Conservation (phyloP, 1,140 invertebrate genomes). For the Oscheius sp. region DNA sequence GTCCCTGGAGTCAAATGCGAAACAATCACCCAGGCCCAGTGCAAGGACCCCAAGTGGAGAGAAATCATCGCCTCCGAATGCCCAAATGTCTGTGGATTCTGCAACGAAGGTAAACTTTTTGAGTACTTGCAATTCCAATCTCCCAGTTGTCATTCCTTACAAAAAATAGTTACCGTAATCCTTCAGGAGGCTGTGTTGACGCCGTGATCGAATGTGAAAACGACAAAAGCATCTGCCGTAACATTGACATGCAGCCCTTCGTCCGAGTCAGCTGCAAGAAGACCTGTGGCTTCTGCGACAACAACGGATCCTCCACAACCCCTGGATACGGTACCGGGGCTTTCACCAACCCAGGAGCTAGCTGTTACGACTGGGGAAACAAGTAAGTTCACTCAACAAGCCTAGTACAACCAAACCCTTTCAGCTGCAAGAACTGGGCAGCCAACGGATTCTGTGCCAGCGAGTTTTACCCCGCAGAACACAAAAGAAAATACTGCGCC, state of each 20-base stretch:
- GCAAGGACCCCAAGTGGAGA: not conserved
- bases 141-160: too few relatives aligned
- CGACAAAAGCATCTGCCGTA: slow-evolving; percentile 9
- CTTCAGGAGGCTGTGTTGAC: slow-evolving; percentile 27
- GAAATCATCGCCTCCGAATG: slow-evolving; percentile 9
- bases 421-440: not conserved
- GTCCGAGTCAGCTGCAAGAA: slow-evolving; percentile 16
- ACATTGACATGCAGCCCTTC: slow-evolving; percentile 11
- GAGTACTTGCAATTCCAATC: too few relatives aligned
- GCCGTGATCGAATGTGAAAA: slow-evolving; percentile 7
- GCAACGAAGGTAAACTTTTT: too few relatives aligned
- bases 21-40: slow-evolving; percentile 9
- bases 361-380: not conserved
- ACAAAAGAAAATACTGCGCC: not conserved
- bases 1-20: slow-evolving; percentile 17
- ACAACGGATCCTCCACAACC: too few relatives aligned
- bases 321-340: too few relatives aligned
- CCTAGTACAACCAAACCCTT: not conserved
- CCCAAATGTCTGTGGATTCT: slow-evolving; percentile 9
- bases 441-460: not conserved
- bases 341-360: too few relatives aligned
- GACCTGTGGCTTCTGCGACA: slow-evolving; percentile 15
- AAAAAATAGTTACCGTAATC: too few relatives aligned
- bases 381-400: not conserved
- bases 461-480: not conserved